Evolutionary conservation across 2,113 vertebrate species (phyloP).

Genomic region (Eulemur macaco): DNA sequence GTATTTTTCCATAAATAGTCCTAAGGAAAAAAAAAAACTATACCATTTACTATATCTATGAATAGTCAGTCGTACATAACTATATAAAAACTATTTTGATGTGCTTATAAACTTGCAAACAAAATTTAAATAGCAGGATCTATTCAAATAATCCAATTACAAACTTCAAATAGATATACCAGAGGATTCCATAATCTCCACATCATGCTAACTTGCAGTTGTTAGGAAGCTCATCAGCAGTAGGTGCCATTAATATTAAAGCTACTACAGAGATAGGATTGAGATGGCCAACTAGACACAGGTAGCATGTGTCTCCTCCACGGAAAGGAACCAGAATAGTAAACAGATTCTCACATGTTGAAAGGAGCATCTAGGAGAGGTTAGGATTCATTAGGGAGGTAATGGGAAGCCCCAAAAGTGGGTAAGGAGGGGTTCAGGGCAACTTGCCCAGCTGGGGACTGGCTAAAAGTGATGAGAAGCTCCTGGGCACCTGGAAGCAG

Average conservation of each 20-base stretch:
- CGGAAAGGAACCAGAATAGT: too few species aligned
- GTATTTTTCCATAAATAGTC: conserved; percentile 73
- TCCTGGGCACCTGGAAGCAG: too few species aligned
- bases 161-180: neutral
- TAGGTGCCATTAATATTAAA: neutral
- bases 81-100: neutral
- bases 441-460: too few species aligned
- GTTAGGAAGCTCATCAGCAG: neutral
- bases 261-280: neutral
- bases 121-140: neutral
- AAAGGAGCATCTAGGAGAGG: too few species aligned
- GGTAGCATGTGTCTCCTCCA: too few species aligned
- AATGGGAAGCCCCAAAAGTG: too few species aligned
- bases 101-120: neutral
- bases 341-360: too few species aligned
- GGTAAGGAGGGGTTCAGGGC: too few species aligned
- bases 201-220: neutral
- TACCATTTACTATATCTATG: neutral
- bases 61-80: neutral
- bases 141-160: neutral
- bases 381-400: too few species aligned
- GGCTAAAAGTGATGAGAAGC: too few species aligned
- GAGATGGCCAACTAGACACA: too few species aligned
- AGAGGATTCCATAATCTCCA: neutral
- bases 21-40: neutral